Conservation (phyloP, 2,888 invertebrate genomes). For the Acleris laterana region DNA sequence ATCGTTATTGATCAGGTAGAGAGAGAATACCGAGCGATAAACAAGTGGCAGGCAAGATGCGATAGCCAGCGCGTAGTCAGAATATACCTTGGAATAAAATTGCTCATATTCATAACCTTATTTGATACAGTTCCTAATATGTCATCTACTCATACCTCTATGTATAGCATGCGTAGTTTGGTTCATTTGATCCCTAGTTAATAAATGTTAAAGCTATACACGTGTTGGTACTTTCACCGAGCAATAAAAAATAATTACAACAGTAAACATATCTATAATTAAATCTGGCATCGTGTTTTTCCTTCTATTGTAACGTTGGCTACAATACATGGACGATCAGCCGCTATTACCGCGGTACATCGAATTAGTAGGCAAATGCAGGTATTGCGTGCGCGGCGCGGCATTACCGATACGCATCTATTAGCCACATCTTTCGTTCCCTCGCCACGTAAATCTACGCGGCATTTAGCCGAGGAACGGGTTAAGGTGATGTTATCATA, state of each 20-base stretch:
- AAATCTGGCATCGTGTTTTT: slow-evolving; percentile 26
- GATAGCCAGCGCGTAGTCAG: too few species aligned
- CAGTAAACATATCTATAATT: slow-evolving; percentile 23
- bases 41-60: too few species aligned
- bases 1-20: too few species aligned
- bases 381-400: slow-evolving; percentile 57
- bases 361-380: slow-evolving; percentile 60
- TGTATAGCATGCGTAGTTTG: too few species aligned
- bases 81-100: too few species aligned
- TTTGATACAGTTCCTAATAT: too few species aligned
- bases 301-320: slow-evolving; percentile 21
- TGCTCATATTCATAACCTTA: too few species aligned
- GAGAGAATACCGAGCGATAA: too few species aligned
- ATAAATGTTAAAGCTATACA: too few species aligned
- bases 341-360: slow-evolving; percentile 39
- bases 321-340: slow-evolving; percentile 43
- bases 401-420: slow-evolving; percentile 54
- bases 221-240: not conserved
- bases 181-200: too few species aligned
- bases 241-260: slow-evolving; percentile 12
- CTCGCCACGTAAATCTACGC: slow-evolving; percentile 21
- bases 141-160: too few species aligned
- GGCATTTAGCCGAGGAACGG: slow-evolving; percentile 24
- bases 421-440: slow-evolving; percentile 30
- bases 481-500: slow-evolving; percentile 24